These are phyloP conservation scores for Caracal caracal DNA, from an alignment of 2,113 vertebrate genomes.

Conservation along the genomic window DNA sequence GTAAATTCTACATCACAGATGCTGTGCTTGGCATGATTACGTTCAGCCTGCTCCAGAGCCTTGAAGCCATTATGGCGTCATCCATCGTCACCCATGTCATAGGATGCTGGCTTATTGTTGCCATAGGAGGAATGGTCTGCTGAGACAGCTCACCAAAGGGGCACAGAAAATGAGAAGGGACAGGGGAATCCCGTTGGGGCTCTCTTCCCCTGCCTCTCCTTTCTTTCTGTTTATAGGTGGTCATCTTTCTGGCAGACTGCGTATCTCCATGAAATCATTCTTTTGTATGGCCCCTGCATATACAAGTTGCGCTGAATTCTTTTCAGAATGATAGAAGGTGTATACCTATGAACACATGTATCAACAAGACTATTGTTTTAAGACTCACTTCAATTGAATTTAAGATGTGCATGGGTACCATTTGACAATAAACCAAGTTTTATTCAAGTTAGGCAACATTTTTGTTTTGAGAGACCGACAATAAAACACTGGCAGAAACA, in stretches of 20 bases:
- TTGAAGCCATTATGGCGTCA: neutral
- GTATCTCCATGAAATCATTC: neutral
- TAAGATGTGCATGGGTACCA: neutral
- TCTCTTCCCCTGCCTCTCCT: neutral
- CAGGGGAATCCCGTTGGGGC: neutral
- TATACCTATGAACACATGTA: neutral
- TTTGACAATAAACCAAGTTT: neutral
- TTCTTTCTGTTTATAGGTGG: neutral
- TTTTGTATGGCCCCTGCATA: neutral
- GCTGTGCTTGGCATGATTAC: neutral
- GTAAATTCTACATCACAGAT: neutral
- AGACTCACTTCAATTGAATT: neutral
- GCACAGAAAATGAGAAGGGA: neutral
- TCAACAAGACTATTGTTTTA: neutral
- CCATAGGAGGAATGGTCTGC: neutral
- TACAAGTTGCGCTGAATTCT: neutral
- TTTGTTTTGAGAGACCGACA: neutral
- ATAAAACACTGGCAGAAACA: neutral
- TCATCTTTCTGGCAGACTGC: neutral
- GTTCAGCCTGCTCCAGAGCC: neutral
- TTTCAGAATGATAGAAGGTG: neutral
- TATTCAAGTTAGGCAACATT: neutral
- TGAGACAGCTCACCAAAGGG: neutral
- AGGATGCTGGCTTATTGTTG: neutral
- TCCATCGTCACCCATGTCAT: neutral